Conservation (phyloP, 2,888 invertebrate species). For the Heteromurus nitidus region DNA sequence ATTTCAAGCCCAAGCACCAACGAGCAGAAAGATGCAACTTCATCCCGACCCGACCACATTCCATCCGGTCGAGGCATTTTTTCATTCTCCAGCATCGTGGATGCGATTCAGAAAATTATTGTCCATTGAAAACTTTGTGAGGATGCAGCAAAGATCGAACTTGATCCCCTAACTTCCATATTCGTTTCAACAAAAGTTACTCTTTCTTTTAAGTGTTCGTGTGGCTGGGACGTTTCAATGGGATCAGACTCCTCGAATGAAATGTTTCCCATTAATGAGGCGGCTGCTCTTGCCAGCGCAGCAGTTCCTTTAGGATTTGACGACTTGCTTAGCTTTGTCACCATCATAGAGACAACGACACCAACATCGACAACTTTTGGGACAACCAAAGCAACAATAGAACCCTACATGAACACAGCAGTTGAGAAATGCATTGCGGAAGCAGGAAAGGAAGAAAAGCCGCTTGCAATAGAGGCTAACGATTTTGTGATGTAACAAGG, state of each 20-base stretch:
- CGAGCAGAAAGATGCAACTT: no score
- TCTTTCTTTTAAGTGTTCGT: not conserved
- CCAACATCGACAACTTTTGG: not conserved
- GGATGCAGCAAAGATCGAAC: no score
- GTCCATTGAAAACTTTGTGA: no score
- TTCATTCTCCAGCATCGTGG: no score
- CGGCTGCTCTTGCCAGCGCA: not conserved
- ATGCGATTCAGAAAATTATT: no score
- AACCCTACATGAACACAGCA: not conserved
- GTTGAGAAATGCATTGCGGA: not conserved
- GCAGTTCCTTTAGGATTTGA: not conserved
- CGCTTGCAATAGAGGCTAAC: not conserved
- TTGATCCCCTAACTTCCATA: no score
- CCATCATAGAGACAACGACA: not conserved
- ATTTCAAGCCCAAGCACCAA: no score
- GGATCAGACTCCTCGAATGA: not conserved
- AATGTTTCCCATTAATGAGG: constrained; percentile 4
- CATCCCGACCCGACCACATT: no score
- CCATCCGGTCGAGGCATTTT: no score
- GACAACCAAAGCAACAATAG: not conserved
- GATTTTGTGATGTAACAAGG: not conserved
- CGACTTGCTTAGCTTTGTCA: not conserved
- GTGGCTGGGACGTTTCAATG: not conserved
- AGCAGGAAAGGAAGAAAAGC: constrained; percentile 19
- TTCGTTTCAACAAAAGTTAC: no score